Conservation (phyloP, 2,113 vertebrate species). For the Oophaga pumilio region DNA sequence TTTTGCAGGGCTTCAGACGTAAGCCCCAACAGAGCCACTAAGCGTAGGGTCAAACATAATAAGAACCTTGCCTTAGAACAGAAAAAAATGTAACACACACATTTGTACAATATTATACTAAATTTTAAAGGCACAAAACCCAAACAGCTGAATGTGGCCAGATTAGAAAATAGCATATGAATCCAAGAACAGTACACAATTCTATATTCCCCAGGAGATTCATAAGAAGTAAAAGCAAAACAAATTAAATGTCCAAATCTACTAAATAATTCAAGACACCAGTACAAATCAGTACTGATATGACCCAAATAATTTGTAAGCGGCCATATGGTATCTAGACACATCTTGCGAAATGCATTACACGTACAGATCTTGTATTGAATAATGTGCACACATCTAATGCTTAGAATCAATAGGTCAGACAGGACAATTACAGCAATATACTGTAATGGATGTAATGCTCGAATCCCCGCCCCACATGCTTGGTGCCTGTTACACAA, state of each 20-base stretch:
- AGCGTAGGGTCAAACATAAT: too few species aligned
- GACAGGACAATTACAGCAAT: too few species aligned
- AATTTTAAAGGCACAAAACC: background rate
- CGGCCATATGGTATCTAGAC: conserved; percentile 6
- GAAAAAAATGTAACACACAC: background rate
- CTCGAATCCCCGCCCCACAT: too few species aligned
- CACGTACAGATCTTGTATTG: too few species aligned
- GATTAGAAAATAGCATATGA: background rate
- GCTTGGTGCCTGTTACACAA: too few species aligned
- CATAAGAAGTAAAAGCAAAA: conserved; percentile 6
- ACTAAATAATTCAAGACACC: conserved; percentile 18
- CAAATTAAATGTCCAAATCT: conserved; percentile 3
- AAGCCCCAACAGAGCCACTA: too few species aligned
- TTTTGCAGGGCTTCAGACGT: too few species aligned
- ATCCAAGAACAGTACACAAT: background rate
- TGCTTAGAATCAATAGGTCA: too few species aligned
- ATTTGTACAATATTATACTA: background rate
- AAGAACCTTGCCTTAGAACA: background rate
- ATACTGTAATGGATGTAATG: too few species aligned
- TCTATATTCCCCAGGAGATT: background rate
- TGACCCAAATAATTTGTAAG: background rate
- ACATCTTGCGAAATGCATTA: background rate
- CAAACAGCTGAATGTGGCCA: background rate
- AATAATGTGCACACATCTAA: too few species aligned
- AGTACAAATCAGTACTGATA: background rate